These are phyloP conservation scores for Prosapia bicincta DNA, from an alignment of 2,888 invertebrate species.

Conservation along the genomic window DNA sequence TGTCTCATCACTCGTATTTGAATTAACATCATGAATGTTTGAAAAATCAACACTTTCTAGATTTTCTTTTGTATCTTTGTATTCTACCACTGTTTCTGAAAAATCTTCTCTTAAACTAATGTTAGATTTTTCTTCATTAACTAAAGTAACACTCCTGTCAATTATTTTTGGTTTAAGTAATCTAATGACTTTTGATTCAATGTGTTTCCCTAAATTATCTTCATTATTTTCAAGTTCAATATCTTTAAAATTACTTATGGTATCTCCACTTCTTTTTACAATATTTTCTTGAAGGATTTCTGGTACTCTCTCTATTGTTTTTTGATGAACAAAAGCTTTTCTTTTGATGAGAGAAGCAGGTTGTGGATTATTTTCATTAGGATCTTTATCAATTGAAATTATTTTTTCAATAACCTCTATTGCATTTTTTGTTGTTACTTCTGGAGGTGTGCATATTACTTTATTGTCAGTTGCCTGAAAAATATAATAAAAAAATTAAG, in stretches of 20 bases:
- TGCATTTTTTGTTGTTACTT: not conserved
- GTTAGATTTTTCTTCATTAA: not conserved
- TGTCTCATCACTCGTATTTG: not conserved
- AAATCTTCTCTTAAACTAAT: not conserved
- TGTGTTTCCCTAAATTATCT: not conserved
- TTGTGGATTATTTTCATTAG: not conserved
- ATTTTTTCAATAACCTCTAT: not conserved
- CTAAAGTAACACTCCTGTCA: too few relatives aligned
- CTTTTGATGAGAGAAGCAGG: conserved; percentile 7
- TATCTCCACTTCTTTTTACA: too few relatives aligned
- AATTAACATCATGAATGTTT: not conserved
- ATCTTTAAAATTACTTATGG: too few relatives aligned
- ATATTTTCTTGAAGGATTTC: not conserved
- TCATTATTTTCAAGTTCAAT: too few relatives aligned
- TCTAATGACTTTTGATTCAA: not conserved
- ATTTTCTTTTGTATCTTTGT: too few relatives aligned
- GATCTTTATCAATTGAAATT: not conserved
- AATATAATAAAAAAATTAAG: too few relatives aligned
- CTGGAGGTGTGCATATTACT: not conserved
- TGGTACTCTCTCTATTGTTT: not conserved
- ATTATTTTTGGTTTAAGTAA: too few relatives aligned
- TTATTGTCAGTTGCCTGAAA: not conserved
- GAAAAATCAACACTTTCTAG: too few relatives aligned
- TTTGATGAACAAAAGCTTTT: conserved; percentile 20
- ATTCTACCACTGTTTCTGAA: too few relatives aligned